Evolutionary conservation across 2,797 vertebrate species (phyloP), one percentile per base, ranked within the genome.

Genomic region (Leuciscus waleckii): DNA sequence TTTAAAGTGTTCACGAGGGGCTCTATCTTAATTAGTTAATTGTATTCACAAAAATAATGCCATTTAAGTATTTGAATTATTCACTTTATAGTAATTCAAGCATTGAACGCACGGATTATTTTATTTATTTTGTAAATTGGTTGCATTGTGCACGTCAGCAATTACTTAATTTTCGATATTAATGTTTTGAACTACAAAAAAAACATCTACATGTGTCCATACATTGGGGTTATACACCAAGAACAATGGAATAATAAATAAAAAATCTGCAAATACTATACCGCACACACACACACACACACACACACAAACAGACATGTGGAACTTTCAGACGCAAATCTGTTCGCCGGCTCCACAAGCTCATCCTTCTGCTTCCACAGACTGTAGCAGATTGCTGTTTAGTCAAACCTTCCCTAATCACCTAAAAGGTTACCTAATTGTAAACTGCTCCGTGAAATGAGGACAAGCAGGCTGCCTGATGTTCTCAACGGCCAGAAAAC

Each of bases 401-500:
- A 90, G 90, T 92, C 90, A 93, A 94, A 94, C 93, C 92, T 92
- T 90, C 89, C 85, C 86, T 95, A 94, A 96, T 95, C 93, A 93
- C 82, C 49, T 61, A 86, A 65, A 89, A 92, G 92, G 93, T 93
- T 95, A 94, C 93, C 91, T 94, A 94, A 94, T 93, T 94, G 92
- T 92, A 88, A 87, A 90, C 91, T 78, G 89, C 91, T 93, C 92
- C 90, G 87, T 91, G 89, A 93, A 92, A 94, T 84, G 91, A 89
- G 84, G 86, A 88, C 71, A 91, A 93, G 19, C 29, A 46, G 49
- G 10, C n/a, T 43, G 82, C 49, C 35, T 43, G 43, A 9, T 26
- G 39, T 56, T 77, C 43, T 35, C 65, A 23, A 74, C 29, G 21
- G 51, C 11, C 67, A 58, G 8, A 46, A 69, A 41, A 54, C 32